phyloP scores from a whole-genome alignment of 1,140 invertebrate genomes.

The Musca domestica region DNA sequence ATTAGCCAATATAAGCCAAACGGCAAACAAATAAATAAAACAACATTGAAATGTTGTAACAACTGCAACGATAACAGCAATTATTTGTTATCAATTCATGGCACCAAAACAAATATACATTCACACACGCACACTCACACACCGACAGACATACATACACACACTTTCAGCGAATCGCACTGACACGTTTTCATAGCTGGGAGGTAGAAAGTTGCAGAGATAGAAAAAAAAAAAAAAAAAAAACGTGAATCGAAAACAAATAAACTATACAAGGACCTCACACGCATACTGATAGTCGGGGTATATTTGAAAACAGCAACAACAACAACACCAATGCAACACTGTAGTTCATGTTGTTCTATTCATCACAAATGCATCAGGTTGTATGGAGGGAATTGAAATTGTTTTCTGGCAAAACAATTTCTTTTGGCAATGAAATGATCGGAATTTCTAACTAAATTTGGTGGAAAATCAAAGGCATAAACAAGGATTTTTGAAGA shows the following conservation, averaged over 20 bases:
- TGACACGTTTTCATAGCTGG: not conserved
- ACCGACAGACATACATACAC: not conserved
- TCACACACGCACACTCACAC: not conserved
- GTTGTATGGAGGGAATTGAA: not conserved
- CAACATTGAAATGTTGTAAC: slow-evolving; percentile 20
- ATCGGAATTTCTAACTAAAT: not conserved
- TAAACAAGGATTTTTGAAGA: too few relatives aligned
- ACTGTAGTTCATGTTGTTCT: not conserved
- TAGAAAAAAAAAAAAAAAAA: not conserved
- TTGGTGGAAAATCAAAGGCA: not conserved
- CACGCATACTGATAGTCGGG: not conserved
- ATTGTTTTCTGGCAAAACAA: not conserved
- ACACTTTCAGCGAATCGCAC: too few relatives aligned
- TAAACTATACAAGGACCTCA: not conserved
- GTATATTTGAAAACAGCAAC: not conserved
- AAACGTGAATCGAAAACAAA: not conserved
- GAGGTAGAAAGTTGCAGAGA: too few relatives aligned
- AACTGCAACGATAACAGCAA: slow-evolving; percentile 19
- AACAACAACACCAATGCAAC: not conserved
- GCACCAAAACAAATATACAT: slow-evolving; percentile 4
- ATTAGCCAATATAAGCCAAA: slow-evolving; percentile 21
- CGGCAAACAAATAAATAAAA: slow-evolving; percentile 21
- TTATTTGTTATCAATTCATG: slow-evolving; percentile 22
- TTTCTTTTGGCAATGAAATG: not conserved
- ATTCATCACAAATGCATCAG: slow-evolving; percentile 8